These are phyloP conservation scores for Glyptemys insculpta DNA, from an alignment of 2,797 vertebrate species.

Conservation along the genomic window DNA sequence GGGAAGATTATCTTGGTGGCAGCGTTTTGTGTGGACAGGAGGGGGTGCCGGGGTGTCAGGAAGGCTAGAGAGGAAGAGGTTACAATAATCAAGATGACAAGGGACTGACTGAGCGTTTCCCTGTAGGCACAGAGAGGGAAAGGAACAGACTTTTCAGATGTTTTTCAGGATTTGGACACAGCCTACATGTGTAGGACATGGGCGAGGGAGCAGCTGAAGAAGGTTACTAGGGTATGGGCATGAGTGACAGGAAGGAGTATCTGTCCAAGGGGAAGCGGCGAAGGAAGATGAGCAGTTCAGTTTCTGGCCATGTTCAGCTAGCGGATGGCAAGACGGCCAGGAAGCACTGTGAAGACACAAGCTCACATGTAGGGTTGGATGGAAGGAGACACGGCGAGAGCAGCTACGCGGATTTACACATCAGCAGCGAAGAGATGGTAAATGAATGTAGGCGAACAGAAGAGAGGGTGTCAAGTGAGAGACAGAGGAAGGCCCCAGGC, in stretches of 20 bases:
- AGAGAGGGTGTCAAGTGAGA: conserved; percentile 35
- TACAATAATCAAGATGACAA: not conserved
- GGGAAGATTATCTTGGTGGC: not conserved
- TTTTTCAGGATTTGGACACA: not conserved
- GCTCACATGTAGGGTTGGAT: conserved; percentile 68
- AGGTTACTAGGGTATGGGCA: not conserved
- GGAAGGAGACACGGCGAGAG: conserved; percentile 64
- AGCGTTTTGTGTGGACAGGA: not conserved
- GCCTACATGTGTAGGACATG: not conserved
- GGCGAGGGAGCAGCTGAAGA: not conserved
- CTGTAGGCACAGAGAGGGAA: not conserved
- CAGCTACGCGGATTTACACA: conserved; percentile 63
- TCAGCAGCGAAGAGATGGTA: conserved; percentile 67
- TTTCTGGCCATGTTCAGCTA: conserved; percentile 20
- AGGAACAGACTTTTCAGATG: not conserved
- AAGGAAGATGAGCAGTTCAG: conserved; percentile 21
- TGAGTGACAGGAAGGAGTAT: not conserved
- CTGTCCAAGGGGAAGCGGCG: not conserved
- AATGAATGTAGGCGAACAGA: conserved; percentile 62
- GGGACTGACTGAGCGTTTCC: not conserved
- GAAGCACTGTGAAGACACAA: conserved; percentile 60
- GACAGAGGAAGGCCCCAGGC: conserved; percentile 40
- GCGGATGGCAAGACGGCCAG: conserved; percentile 58
- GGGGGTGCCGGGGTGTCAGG: no score
- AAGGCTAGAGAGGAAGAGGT: not conserved